A percentile compares a stretch with the other conserved stretches of the same genome.
These are phyloP conservation scores for Rhopalosiphum nymphaeae DNA, from an alignment of 2,888 invertebrate genomes.

Conservation along the genomic window DNA sequence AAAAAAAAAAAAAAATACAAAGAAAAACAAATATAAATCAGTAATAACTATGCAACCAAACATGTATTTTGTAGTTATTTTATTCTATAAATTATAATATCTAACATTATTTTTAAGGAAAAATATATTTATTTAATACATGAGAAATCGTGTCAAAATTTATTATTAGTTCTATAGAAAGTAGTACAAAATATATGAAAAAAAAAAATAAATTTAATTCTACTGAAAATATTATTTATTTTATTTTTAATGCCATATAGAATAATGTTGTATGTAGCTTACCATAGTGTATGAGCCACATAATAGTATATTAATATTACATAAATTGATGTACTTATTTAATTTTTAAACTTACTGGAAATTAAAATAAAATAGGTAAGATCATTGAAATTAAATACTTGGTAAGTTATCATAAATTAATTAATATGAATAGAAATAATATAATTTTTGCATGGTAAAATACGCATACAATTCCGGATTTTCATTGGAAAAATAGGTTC, in stretches of 20 bases:
- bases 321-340: background rate
- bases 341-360: background rate
- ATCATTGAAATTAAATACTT: background rate
- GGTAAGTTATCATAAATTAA: background rate
- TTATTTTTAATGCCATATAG: background rate
- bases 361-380: background rate
- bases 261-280: background rate
- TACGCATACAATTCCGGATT: background rate
- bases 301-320: background rate
- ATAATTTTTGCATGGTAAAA: background rate
- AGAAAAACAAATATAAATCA: background rate
- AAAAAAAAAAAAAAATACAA: too few relatives aligned
- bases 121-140: too few relatives aligned
- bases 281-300: background rate
- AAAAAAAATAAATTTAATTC: background rate
- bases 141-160: background rate
- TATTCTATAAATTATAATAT: background rate
- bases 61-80: background rate
- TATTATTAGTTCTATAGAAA: background rate
- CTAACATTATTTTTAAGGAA: too few relatives aligned
- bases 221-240: background rate
- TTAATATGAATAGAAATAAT: background rate
- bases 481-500: conserved; percentile 6
- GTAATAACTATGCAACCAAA: background rate
- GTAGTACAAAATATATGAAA: background rate